Evolutionary conservation across 2,113 vertebrate species (phyloP).

Genomic region (Heloderma charlesbogerti): DNA sequence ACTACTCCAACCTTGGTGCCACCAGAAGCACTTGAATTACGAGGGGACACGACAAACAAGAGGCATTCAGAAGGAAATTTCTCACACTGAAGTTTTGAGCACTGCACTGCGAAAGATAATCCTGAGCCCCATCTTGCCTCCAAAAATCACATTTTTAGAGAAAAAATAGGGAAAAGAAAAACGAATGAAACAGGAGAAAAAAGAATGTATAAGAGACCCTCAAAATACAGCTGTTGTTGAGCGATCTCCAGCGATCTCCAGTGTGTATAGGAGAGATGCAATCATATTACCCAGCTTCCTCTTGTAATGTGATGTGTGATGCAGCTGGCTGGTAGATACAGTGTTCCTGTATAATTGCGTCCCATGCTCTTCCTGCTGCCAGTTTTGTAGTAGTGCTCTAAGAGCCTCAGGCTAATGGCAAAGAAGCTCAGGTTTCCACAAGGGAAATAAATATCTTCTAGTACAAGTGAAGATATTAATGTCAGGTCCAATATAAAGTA

Average conservation of each 20-base stretch:
- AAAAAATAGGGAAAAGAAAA: background rate
- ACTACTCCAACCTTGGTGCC: background rate
- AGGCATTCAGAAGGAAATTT: background rate
- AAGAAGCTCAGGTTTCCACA: background rate
- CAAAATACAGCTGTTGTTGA: background rate
- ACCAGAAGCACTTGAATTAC: background rate
- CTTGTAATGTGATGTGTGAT: background rate
- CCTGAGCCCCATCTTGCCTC: background rate
- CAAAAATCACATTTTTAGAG: background rate
- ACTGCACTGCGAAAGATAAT: background rate
- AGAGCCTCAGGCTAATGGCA: conserved; percentile 4
- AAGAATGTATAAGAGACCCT: no score
- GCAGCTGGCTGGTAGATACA: background rate
- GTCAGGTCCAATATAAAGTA: conserved; percentile 17
- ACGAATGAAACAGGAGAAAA: background rate
- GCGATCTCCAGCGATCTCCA: background rate
- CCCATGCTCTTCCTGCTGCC: background rate
- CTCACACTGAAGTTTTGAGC: accelerated
- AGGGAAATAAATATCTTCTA: conserved; percentile 23
- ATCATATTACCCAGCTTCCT: background rate
- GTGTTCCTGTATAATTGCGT: background rate
- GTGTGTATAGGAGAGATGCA: background rate
- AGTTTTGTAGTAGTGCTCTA: background rate
- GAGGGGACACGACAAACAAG: background rate
- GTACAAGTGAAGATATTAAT: conserved; percentile 21